These are phyloP conservation scores for Tigriopus californicus DNA, from an alignment of 2,888 invertebrate species.

Conservation along the genomic window DNA sequence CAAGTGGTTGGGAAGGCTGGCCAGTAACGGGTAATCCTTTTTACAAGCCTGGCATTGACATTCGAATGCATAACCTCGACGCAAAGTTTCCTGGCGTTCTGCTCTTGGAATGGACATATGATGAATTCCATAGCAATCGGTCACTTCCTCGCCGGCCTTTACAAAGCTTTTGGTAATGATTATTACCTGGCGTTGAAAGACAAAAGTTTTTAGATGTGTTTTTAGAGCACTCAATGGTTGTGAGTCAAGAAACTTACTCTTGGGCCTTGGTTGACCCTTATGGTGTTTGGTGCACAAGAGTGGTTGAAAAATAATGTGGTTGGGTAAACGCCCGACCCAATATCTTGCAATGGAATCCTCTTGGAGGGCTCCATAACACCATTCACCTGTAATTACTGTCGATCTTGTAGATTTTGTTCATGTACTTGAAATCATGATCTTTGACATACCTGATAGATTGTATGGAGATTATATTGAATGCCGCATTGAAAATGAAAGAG, in stretches of 20 bases:
- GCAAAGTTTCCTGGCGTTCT: background rate
- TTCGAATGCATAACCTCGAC: background rate
- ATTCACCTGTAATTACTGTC: too few species aligned
- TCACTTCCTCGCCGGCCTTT: background rate
- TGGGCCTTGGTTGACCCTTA: background rate
- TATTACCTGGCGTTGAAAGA: background rate
- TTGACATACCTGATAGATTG: background rate
- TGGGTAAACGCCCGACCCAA: slow-evolving; percentile 1
- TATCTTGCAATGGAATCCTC: background rate
- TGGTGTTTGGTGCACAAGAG: slow-evolving; percentile 1
- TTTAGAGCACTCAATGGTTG: too few species aligned
- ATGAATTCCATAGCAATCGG: slow-evolving; percentile 10
- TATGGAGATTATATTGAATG: slow-evolving; percentile 1
- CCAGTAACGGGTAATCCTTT: background rate
- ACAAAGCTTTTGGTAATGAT: background rate
- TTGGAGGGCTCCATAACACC: background rate
- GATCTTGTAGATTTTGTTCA: too few species aligned
- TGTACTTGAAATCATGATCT: too few species aligned
- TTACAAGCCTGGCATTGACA: slow-evolving; percentile 1
- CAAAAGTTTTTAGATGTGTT: background rate
- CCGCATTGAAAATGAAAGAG: background rate
- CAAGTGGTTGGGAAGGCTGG: background rate
- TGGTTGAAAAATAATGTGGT: slow-evolving; percentile 3
- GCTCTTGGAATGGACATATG: slow-evolving; percentile 1
- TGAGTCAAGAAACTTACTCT: background rate